Evolutionary conservation across 2,888 invertebrate genomes (phyloP).

Genomic region (Caenorhabditis macrosperma): DNA sequence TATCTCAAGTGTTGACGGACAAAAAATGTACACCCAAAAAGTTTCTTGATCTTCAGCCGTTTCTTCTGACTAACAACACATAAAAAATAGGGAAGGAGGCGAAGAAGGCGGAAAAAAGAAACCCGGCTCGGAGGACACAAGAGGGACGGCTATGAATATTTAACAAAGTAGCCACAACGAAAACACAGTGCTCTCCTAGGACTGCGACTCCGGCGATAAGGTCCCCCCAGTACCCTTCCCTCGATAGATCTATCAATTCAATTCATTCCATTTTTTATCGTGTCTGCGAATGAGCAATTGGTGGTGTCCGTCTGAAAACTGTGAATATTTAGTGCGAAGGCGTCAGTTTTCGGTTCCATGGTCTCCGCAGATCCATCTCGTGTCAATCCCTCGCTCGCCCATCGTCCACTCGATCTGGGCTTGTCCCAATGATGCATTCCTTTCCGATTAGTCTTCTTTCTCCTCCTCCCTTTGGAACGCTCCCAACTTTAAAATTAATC

Average conservation of each 20-base stretch:
- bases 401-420: neutral
- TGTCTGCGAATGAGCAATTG: slow-evolving; percentile 14
- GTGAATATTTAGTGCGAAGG: neutral
- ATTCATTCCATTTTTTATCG: neutral
- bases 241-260: slow-evolving; percentile 13
- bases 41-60: slow-evolving; percentile 57
- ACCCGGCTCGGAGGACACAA: slow-evolving; percentile 28
- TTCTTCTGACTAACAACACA: slow-evolving; percentile 55
- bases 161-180: slow-evolving; percentile 49
- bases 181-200: slow-evolving; percentile 48
- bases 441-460: slow-evolving; percentile 4
- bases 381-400: neutral
- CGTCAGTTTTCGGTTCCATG: neutral
- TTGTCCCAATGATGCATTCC: slow-evolving; percentile 10
- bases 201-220: too few relatives aligned
- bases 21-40: slow-evolving; percentile 39
- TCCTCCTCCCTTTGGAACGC: neutral
- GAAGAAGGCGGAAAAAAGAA: slow-evolving; percentile 31
- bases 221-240: neutral
- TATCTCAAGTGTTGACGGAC: slow-evolving; percentile 53
- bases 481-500: slow-evolving; percentile 1
- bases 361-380: neutral
- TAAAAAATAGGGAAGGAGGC: slow-evolving; percentile 36
- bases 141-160: slow-evolving; percentile 58
- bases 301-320: neutral